Percentiles rank a stretch among this genome's conserved stretches.
Evolutionary conservation across 2,888 invertebrate genomes (phyloP).

Genomic region (Cepaea hortensis): DNA sequence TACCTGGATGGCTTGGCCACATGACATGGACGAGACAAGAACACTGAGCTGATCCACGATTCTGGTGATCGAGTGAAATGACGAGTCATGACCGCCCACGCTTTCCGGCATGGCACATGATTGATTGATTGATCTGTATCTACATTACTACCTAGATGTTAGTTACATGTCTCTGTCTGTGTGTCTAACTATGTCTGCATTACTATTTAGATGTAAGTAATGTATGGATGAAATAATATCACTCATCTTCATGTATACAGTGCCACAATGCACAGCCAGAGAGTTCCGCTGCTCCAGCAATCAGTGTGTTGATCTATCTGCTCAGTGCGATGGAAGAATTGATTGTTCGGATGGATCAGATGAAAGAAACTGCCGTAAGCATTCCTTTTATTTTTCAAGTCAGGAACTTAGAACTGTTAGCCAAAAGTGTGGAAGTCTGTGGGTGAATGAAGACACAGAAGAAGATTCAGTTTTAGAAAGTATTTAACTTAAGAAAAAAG

Average conservation of each 20-base stretch:
- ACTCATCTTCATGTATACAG: not conserved
- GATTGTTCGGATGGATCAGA: slow-evolving; percentile 87
- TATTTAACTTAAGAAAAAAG: too few species aligned
- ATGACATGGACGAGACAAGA: too few species aligned
- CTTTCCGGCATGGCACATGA: too few species aligned
- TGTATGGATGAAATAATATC: not conserved
- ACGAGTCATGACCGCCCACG: too few species aligned
- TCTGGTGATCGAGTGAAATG: too few species aligned
- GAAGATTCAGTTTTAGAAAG: too few species aligned
- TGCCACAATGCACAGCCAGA: slow-evolving; percentile 52
- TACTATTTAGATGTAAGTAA: not conserved
- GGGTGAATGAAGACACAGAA: too few species aligned
- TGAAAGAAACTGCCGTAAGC: slow-evolving; percentile 83
- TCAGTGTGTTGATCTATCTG: slow-evolving; percentile 57
- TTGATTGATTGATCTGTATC: not conserved
- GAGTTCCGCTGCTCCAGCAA: slow-evolving; percentile 66
- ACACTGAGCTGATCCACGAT: too few species aligned
- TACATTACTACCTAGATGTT: not conserved
- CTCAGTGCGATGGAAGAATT: slow-evolving; percentile 81
- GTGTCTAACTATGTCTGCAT: not conserved
- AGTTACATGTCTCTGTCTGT: not conserved
- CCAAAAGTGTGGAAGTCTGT: too few species aligned
- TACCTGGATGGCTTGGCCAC: too few species aligned
- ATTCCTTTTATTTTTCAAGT: too few species aligned
- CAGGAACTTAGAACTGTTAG: not conserved